Evolutionary conservation across 2,888 invertebrate species (phyloP), one percentile per base, ranked within the genome.

Genomic region (Mylabris sibirica): DNA sequence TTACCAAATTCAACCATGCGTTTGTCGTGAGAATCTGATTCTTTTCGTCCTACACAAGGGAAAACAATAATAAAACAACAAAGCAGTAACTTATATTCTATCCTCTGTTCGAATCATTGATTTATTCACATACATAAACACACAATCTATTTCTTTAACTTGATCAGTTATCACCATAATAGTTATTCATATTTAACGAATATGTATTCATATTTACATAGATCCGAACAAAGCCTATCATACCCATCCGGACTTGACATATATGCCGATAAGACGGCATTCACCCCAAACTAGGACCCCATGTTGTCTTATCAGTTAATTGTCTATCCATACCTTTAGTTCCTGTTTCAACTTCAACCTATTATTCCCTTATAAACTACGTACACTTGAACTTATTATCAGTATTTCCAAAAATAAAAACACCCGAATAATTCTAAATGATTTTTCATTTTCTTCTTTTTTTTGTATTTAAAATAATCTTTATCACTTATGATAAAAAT

Each of bases 1-100:
- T 95, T 92, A 97, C 97, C 95, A 97, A 91, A 89, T 96, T 95
- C 86, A 97, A 92, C 97, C 97, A 98, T 87, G 97, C 94, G 90
- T 97, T 98, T 87, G 97, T 96, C 86, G 96, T 95, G 88, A 98
- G 93, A 88, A 98, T 96, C 92, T 97, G 97, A 84, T 96, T 97
- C 91, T 98, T 98, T 92, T 98, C 98, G 89, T 98, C 98, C 98
- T 98, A 92, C 87, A 92, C 83, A 84, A 80, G 83, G 83, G 81
- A 83, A 83, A 84, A 84, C 80, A 82, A 79, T 79, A 79, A 81
- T 81, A 88, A 90, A 87, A 88, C 87, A 86, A 86, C 87, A 87
- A 87, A 86, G 86, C 76, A 76, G 76, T 71, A 76, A 75, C 74
- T 74, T 68, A 74, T 72, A 74, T 71, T 74, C 70, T 71, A 76